Percentiles rank a stretch among this genome's conserved stretches.
These are phyloP conservation scores for Crotalus horridus DNA, from an alignment of 2,113 vertebrate species.

Conservation along the genomic window DNA sequence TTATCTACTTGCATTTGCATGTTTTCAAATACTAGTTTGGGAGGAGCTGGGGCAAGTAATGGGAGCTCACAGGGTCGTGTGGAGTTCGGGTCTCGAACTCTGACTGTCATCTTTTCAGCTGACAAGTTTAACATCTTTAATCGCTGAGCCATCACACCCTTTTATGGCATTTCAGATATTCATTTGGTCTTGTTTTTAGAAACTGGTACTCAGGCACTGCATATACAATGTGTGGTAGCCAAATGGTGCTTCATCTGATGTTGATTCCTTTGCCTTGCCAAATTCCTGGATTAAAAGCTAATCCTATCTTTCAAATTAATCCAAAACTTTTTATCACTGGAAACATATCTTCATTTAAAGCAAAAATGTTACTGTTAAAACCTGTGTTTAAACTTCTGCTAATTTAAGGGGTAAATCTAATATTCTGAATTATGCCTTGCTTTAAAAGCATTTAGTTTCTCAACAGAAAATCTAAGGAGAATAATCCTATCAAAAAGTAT, in stretches of 20 bases:
- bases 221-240: too few relatives aligned
- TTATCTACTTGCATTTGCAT: not conserved
- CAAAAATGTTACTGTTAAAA: not conserved
- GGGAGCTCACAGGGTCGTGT: not conserved
- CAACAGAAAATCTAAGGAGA: not conserved
- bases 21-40: not conserved
- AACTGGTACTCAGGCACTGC: not conserved
- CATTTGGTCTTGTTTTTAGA: not conserved
- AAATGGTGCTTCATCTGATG: not conserved
- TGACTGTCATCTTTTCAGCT: not conserved
- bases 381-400: not conserved
- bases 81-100: not conserved
- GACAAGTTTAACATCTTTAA: not conserved
- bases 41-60: not conserved
- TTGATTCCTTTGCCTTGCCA: not conserved
- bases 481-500: not conserved
- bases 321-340: not conserved
- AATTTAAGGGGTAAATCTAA: not conserved
- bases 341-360: not conserved
- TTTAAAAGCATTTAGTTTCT: not conserved
- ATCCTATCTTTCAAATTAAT: not conserved
- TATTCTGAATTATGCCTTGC: not conserved
- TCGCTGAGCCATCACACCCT: not conserved
- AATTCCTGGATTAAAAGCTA: not conserved
- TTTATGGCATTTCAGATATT: not conserved